Base-by-base conservation (phyloP, 2,888 invertebrate genomes). In the Saturnia pavonia region DNA sequence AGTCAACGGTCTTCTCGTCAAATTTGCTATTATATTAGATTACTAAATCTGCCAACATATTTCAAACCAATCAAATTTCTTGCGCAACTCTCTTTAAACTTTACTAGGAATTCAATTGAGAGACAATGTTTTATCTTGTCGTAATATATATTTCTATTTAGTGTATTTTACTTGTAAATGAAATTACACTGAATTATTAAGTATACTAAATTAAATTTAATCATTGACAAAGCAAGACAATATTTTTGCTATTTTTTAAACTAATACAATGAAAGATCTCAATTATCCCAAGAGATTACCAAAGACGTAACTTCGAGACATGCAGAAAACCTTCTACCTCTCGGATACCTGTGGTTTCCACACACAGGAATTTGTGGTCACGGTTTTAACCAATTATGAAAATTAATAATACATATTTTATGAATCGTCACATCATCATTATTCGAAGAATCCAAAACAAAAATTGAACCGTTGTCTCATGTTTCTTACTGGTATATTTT, bases 1-100 rank as follows among this genome's bases (percentile, higher is more conserved):
- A 80, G 80, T 79, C 79, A 79, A 73, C 71, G 68, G 68, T 77
- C 80, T 76, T 80, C 78, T 72, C 73, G 76, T 74, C 73, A 75
- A 79, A 78, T 75, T 75, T 75, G 71, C 75, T 77, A 76, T 75
- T 80, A 78, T 78, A 77, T 78, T 78, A 72, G 68, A 72, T 76
- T 77, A 78, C 72, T 75, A 72, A 68, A 72, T 73, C 40, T 68
- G 43, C 63, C 69, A n/a, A 71, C 69, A 69, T 67, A 70, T 74
- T 72, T 73, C 72, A 72, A 75, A 74, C 74, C 69, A 76, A 45
- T 45, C 40, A 42, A 48, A 70, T 72, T 74, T 43, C 42, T 60
- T 69, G 43, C n/a, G 45, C 45, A 42, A 68, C 14, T 60, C 40
- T 68, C 68, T n/a, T 74, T 72, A 72, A 73, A 71, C 72, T 74